These are phyloP conservation scores for Rotaria socialis DNA, from an alignment of 2,888 invertebrate genomes.

Conservation along the genomic window DNA sequence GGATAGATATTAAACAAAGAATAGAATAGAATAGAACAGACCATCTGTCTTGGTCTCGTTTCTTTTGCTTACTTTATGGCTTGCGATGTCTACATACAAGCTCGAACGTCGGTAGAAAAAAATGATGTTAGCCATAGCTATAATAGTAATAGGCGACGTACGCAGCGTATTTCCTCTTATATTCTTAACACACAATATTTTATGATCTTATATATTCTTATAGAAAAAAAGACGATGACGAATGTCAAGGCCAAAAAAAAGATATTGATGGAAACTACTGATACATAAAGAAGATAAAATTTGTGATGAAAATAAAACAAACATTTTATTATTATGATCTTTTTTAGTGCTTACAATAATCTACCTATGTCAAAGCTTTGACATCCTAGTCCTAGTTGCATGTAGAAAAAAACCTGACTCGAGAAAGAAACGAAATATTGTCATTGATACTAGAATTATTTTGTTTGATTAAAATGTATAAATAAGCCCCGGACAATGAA, in stretches of 20 bases:
- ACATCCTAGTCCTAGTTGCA: too few species aligned
- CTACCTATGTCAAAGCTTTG: neutral
- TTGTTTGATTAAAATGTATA: neutral
- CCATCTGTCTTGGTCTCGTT: slow-evolving; percentile 17
- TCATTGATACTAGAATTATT: neutral
- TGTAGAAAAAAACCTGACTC: neutral
- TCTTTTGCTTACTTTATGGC: slow-evolving; percentile 32
- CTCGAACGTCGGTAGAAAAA: neutral
- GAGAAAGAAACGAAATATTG: neutral
- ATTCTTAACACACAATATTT: neutral
- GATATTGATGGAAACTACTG: neutral
- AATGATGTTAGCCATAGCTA: neutral
- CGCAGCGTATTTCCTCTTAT: neutral
- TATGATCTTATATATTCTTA: neutral
- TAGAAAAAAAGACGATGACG: neutral
- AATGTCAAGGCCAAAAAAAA: neutral
- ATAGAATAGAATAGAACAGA: neutral
- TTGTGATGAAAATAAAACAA: neutral
- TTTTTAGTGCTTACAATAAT: neutral
- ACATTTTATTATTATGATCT: neutral
- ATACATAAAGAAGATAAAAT: slow-evolving; percentile 14
- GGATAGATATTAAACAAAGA: neutral
- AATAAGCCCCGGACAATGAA: neutral
- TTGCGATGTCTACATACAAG: neutral
- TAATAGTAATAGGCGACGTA: neutral